phyloP scores from a whole-genome alignment of 2,888 invertebrate genomes.

The Eupeodes latifasciatus region DNA sequence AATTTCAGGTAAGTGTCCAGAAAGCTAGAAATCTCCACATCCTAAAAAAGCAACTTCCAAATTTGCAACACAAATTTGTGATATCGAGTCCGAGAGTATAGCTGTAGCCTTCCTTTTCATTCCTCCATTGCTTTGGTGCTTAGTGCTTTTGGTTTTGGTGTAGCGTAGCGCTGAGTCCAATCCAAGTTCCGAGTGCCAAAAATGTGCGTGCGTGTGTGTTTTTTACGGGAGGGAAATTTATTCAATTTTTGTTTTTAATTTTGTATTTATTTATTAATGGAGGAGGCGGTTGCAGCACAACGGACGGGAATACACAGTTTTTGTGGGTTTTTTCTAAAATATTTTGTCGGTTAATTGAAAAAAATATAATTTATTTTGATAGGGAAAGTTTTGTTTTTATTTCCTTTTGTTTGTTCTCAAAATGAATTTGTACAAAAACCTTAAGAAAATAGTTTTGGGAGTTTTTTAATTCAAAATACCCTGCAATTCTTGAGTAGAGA shows the following conservation, averaged over 20 bases:
- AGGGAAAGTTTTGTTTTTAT: slow-evolving; percentile 48
- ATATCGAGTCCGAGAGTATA: no score
- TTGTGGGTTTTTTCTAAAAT: slow-evolving; percentile 43
- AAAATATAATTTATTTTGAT: slow-evolving; percentile 13
- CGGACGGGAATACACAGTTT: slow-evolving; percentile 8
- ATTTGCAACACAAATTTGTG: slow-evolving; percentile 20
- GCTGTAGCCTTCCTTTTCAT: slow-evolving; percentile 7
- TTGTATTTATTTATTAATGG: slow-evolving; percentile 7
- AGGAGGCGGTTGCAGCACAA: slow-evolving; percentile 6
- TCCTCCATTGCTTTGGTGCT: slow-evolving; percentile 15
- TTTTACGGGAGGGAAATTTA: slow-evolving; percentile 41
- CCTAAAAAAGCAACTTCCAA: background rate
- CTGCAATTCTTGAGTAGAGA: slow-evolving; percentile 16
- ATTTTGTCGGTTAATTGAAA: slow-evolving; percentile 18
- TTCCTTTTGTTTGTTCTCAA: background rate
- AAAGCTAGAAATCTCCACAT: no score
- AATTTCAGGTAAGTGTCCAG: slow-evolving; percentile 17
- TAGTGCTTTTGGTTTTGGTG: background rate
- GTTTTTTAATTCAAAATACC: slow-evolving; percentile 25
- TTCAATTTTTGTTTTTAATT: slow-evolving; percentile 15
- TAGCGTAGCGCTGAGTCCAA: slow-evolving; percentile 5
- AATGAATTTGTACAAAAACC: background rate
- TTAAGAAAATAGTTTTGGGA: background rate
- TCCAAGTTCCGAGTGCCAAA: slow-evolving; percentile 36
- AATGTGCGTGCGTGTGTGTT: slow-evolving; percentile 46